Evolutionary conservation across 2,888 invertebrate species (phyloP), one percentile per base, ranked within the genome.

Genomic region (Tupiocoris notatus): DNA sequence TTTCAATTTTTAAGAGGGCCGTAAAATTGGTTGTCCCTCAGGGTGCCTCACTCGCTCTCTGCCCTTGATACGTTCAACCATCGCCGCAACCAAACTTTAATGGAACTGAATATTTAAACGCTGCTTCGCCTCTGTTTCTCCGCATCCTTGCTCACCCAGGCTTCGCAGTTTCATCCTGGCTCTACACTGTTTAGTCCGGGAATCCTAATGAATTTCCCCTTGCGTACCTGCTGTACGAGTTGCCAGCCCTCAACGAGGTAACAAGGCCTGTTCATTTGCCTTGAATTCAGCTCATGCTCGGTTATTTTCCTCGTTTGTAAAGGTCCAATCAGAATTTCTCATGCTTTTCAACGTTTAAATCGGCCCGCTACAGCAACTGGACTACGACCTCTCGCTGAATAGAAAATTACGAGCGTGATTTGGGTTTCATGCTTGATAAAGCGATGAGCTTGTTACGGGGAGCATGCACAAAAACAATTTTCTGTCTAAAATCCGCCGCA

Each of bases 81-180:
- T 39, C 39, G 39, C 39, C 39, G 12, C 68, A 12, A 21, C 70
- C 70, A 63, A 73, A 73, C 73, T 73, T 73, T 73, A 73, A 73
- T 73, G 73, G 73, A 73, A 73, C 73, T 73, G 73, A 73, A 73
- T 73, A 62, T 73, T 73, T 73, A 73, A 73, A 62, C 73, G 73
- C 59, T 61, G 62, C 9, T 59, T 59, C 20, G 22, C 67, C 56
- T 1, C n/a, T 12, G 39, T 39, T 39, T 39, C 39, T 7, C 22
- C 56, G 21, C 25, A 25, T 20, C 39, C 65, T 7, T 39, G 63
- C 17, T 39, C 65, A 23, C 67, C 23, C 67, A 39, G 39, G 12
- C 39, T 39, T 67, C 56, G 18, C 67, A 56, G 67, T 67, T 67
- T 67, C 22, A 56, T 12, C 6, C 39, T 39, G 6, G 39, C 39